These are phyloP conservation scores for Steinernema carpocapsae DNA, from an alignment of 2,888 invertebrate genomes.

Conservation along the genomic window DNA sequence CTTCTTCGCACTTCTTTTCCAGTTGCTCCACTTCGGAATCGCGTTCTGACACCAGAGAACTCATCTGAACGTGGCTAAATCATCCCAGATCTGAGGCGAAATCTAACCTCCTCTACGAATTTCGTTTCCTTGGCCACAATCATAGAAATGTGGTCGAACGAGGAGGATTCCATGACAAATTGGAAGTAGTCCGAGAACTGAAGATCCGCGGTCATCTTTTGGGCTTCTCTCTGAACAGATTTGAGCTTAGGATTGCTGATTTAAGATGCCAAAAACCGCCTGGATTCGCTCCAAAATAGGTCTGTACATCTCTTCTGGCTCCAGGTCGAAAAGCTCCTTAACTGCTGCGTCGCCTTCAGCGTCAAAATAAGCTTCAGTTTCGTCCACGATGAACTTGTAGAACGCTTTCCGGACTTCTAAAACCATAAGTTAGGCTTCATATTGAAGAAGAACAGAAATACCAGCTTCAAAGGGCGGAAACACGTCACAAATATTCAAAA, in stretches of 20 bases:
- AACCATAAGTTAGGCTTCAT: too few species aligned
- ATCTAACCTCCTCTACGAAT: constrained; percentile 55
- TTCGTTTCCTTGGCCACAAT: constrained; percentile 54
- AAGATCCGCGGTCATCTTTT: neutral
- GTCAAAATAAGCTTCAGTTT: constrained; percentile 32
- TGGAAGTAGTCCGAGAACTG: constrained; percentile 51
- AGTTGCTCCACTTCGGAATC: constrained; percentile 60
- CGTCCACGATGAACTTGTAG: constrained; percentile 35
- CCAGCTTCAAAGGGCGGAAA: constrained; percentile 32
- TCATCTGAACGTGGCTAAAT: constrained; percentile 49
- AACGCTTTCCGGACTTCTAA: constrained; percentile 33
- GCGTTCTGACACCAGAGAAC: constrained; percentile 54
- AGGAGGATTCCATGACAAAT: constrained; percentile 47
- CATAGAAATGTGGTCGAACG: constrained; percentile 43
- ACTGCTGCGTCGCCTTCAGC: constrained; percentile 16
- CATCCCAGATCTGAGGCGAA: neutral
- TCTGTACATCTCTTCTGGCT: neutral
- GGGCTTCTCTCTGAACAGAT: neutral
- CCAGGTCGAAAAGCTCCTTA: neutral
- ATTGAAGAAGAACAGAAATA: neutral
- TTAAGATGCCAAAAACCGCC: neutral
- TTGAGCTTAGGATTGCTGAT: neutral
- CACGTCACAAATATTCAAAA: constrained; percentile 4
- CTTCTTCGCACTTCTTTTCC: constrained; percentile 52
- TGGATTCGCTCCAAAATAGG: constrained; percentile 15